Evolutionary conservation across 92 coral and sea anemone species (phyloP), one percentile per base, ranked within the genome.

Genomic region (Umimayanthus chanpuru): DNA sequence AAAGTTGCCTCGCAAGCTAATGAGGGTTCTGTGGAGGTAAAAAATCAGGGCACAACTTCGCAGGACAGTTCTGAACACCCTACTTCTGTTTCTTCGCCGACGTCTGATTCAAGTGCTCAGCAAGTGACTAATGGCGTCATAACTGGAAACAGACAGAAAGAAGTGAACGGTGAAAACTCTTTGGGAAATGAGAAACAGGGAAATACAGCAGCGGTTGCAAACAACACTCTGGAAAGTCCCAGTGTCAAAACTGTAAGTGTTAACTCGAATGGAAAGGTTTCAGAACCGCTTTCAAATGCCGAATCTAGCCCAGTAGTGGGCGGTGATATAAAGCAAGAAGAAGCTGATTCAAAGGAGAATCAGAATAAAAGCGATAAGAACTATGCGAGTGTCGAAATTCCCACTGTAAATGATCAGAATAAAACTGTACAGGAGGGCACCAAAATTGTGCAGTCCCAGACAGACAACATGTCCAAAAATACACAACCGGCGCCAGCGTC

Each of bases 1-100:
- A 92, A 93, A 65, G 96, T 95, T 15, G 90, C 91, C 77, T 88
- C 89, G 82, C 94, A 93, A 26, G 76, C 55, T 18, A 85, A 81
- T 87, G 87, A 81, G 73, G 87, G 77, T 58, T 76, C 88, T 10
- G 58, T 39, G 23, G 92, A 65, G 40, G 76, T 30, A 28, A 49
- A 49, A 16, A 83, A 70, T 30, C 78, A 83, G 55, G 66, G 23
- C 10, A 30, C 78, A 25, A 64, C 79, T 39, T 81, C 71, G 5
- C 89, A 73, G 16, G 44, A 61, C 10, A 72, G 11, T 25, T 7
- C 77, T 83, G 85, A 88, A 6, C 25, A 66, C 14, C 68, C 36
- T 73, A 84, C 91, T 85, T 18, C 44, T 43, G 38, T 61, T 18
- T 0, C 36, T 32, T 36, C 41, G 41, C 23, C 77, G 5, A 71